A percentile compares a stretch with the other conserved stretches of the same genome.
These are phyloP conservation scores for Heliconius charithonia DNA, from an alignment of 2,888 invertebrate species.

Conservation along the genomic window DNA sequence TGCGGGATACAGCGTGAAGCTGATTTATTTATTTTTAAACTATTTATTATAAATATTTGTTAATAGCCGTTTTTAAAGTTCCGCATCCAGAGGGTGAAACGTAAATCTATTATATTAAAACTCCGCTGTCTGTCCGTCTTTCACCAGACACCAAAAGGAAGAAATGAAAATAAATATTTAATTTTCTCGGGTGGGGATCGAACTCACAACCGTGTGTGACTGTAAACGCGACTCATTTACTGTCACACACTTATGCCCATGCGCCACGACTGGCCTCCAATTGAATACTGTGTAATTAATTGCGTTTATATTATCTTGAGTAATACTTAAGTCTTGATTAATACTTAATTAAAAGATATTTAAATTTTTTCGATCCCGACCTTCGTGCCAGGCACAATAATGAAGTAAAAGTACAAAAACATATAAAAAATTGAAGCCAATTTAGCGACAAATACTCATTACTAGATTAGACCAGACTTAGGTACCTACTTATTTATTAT, in stretches of 20 bases:
- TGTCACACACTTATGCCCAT: too few species aligned
- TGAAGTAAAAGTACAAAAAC: slow-evolving; percentile 23
- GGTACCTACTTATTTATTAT: slow-evolving; percentile 12
- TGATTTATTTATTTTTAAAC: too few species aligned
- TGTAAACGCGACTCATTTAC: too few species aligned
- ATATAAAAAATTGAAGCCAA: background rate
- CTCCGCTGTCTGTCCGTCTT: too few species aligned
- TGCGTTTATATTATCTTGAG: background rate
- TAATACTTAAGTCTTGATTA: background rate
- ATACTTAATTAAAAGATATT: background rate
- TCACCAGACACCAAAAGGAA: too few species aligned
- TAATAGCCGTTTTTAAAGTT: slow-evolving; percentile 16
- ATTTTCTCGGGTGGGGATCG: too few species aligned
- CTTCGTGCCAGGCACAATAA: slow-evolving; percentile 11
- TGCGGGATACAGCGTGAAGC: too few species aligned
- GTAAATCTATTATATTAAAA: too few species aligned
- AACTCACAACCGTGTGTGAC: too few species aligned
- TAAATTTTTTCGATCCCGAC: slow-evolving; percentile 5
- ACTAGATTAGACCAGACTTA: slow-evolving; percentile 6
- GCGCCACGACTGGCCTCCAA: too few species aligned
- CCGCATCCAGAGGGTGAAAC: too few species aligned
- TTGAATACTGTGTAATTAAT: background rate
- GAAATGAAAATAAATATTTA: too few species aligned
- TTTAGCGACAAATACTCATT: background rate
- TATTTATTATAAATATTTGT: slow-evolving; percentile 28